These are phyloP conservation scores for Cydia pomonella DNA, from an alignment of 1,140 invertebrate species.

Conservation along the genomic window DNA sequence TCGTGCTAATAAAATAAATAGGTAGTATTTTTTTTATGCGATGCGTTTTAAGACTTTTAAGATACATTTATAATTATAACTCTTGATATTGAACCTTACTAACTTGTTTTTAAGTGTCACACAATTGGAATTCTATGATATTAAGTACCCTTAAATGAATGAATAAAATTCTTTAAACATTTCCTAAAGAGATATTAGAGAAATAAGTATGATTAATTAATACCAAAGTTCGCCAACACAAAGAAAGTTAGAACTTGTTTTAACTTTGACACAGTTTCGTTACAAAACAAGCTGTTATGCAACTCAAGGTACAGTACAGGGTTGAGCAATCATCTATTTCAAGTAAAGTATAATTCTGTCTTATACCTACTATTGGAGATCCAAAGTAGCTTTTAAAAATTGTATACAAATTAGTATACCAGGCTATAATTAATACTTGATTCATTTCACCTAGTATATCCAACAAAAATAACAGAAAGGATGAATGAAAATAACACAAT, in stretches of 20 bases:
- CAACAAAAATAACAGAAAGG: too few relatives aligned
- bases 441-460: too few relatives aligned
- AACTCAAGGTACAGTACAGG: neutral
- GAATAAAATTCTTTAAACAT: too few relatives aligned
- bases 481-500: neutral
- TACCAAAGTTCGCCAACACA: neutral
- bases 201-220: too few relatives aligned
- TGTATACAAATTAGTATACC: too few relatives aligned
- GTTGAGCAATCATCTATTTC: too few relatives aligned
- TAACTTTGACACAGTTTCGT: neutral
- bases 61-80: neutral
- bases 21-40: neutral
- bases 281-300: neutral
- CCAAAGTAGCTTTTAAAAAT: too few relatives aligned
- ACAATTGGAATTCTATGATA: neutral
- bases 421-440: too few relatives aligned
- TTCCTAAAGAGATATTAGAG: too few relatives aligned
- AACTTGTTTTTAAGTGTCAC: neutral
- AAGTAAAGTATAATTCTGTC: too few relatives aligned
- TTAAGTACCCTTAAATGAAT: neutral
- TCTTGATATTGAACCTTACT: neutral
- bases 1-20: neutral
- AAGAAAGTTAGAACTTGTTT: slow-evolving; percentile 10
- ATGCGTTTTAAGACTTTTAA: neutral
- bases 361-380: too few relatives aligned